Conservation (phyloP, 2,113 vertebrate genomes). For the Vulpes lagopus region DNA sequence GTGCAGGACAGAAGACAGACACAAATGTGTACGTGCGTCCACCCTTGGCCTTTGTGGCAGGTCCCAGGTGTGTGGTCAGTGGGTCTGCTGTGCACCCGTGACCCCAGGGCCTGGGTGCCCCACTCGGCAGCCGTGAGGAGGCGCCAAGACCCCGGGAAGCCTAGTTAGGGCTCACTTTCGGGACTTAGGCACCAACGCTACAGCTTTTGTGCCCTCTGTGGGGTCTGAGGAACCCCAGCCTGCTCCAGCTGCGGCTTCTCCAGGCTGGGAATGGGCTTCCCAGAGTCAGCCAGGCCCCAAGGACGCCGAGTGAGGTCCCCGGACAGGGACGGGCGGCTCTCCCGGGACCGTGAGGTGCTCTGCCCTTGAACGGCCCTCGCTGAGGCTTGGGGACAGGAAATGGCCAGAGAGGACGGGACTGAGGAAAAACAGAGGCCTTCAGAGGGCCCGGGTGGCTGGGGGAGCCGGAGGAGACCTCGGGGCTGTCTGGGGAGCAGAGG, state of each 20-base stretch:
- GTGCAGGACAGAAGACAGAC: neutral
- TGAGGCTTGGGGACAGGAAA: neutral
- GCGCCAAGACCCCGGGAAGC: constrained; percentile 85
- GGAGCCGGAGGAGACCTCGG: neutral
- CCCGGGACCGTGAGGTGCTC: no score
- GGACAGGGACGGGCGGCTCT: neutral
- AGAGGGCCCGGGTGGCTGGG: neutral
- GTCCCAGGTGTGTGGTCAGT: constrained; percentile 57
- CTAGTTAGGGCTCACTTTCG: constrained; percentile 88
- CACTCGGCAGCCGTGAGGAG: constrained; percentile 82
- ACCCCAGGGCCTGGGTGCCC: neutral
- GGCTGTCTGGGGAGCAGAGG: neutral
- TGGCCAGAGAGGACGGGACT: neutral
- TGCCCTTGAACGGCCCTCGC: neutral
- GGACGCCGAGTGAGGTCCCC: neutral
- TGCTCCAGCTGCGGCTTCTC: neutral
- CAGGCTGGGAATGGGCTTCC: neutral
- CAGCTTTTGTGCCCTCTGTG: constrained; percentile 86
- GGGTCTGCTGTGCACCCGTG: neutral
- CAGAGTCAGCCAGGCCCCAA: neutral
- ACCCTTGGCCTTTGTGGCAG: neutral
- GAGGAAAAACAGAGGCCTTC: neutral
- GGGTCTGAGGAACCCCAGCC: constrained; percentile 88
- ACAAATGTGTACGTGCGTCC: neutral
- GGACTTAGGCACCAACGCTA: constrained; percentile 87